Conservation (phyloP, 2,888 invertebrate genomes). For the Apeira syringaria region DNA sequence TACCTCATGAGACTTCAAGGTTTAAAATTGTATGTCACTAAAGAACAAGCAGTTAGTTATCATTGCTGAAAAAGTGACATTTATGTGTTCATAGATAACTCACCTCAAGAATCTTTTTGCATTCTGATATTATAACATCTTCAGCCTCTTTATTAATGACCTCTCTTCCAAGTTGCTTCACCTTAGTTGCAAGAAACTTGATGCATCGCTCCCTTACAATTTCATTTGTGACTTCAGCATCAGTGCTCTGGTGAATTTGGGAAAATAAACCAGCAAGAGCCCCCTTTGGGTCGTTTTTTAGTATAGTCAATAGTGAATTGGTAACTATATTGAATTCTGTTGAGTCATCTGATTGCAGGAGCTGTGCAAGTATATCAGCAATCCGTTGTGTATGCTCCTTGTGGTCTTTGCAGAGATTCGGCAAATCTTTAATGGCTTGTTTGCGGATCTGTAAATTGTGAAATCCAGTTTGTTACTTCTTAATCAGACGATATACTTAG, state of each 20-base stretch:
- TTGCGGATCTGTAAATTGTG: slow-evolving; percentile 89
- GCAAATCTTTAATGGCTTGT: slow-evolving; percentile 96
- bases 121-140: slow-evolving; percentile 91
- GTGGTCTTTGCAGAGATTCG: slow-evolving; percentile 92
- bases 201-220: slow-evolving; percentile 93
- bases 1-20: no score
- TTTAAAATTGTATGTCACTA: no score
- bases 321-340: slow-evolving; percentile 93
- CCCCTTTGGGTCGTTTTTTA: slow-evolving; percentile 89
- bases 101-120: slow-evolving; percentile 93
- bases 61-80: no score
- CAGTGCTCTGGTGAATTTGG: slow-evolving; percentile 79
- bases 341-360: slow-evolving; percentile 93
- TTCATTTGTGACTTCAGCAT: slow-evolving; percentile 84
- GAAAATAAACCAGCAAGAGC: slow-evolving; percentile 81
- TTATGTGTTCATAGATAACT: no score
- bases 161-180: slow-evolving; percentile 90
- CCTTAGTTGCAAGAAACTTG: slow-evolving; percentile 93
- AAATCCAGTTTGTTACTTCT: not conserved
- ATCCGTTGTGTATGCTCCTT: slow-evolving; percentile 93
- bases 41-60: no score
- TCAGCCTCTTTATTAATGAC: slow-evolving; percentile 93
- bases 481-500: no score
- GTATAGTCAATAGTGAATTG: slow-evolving; percentile 90
- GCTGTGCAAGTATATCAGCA: slow-evolving; percentile 95